Conservation (phyloP, 2,797 vertebrate species). For the Pangasius krempfi region DNA sequence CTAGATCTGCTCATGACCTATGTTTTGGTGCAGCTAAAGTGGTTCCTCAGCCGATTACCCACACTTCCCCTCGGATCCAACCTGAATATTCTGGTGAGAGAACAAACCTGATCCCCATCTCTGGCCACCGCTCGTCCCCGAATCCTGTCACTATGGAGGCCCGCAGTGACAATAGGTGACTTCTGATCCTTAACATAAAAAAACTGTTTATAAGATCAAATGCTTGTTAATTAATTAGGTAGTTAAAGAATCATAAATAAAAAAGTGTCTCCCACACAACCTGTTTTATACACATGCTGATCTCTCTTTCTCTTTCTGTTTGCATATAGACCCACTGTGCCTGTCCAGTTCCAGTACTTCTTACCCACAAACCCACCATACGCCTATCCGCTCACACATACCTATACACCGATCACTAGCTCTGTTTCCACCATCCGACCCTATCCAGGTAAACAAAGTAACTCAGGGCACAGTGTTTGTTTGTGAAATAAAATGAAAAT, state of each 20-base stretch:
- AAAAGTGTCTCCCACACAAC: neutral
- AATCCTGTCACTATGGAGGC: constrained; percentile 97
- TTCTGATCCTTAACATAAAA: neutral
- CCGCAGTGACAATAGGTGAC: constrained; percentile 92
- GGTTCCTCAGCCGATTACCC: constrained; percentile 95
- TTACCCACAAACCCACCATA: constrained; percentile 90
- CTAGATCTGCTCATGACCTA: neutral
- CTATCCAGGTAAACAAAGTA: constrained; percentile 84
- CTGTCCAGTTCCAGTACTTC: constrained; percentile 97
- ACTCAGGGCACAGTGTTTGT: neutral
- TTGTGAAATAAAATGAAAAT: neutral
- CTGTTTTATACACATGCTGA: neutral
- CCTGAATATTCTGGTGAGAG: constrained; percentile 90
- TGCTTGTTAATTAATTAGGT: neutral
- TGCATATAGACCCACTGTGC: constrained; percentile 84
- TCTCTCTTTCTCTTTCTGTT: neutral
- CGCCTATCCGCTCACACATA: constrained; percentile 90
- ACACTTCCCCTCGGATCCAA: constrained; percentile 93
- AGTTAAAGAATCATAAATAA: neutral
- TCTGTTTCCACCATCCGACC: constrained; percentile 94
- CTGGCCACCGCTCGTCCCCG: constrained; percentile 91
- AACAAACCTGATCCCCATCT: constrained; percentile 89
- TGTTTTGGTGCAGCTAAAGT: constrained; percentile 85
- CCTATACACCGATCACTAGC: constrained; percentile 96
- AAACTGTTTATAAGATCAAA: neutral